A percentile compares a stretch with the other conserved stretches of the same genome.
Conservation (phyloP, 2,888 invertebrate species). For the Parascotia fuliginaria region DNA sequence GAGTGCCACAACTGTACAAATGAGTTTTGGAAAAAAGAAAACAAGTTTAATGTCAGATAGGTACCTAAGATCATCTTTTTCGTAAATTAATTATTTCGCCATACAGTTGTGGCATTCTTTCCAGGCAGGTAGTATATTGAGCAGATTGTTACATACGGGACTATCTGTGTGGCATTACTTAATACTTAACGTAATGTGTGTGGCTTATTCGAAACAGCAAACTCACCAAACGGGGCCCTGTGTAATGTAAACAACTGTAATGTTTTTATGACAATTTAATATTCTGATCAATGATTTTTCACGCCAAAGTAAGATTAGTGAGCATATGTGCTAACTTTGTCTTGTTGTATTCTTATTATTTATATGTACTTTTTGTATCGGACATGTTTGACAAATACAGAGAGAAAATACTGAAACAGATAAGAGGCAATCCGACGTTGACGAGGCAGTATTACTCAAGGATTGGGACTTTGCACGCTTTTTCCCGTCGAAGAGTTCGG, state of each 20-base stretch:
- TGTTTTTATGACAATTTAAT: slow-evolving; percentile 24
- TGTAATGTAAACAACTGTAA: slow-evolving; percentile 22
- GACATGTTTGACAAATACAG: slow-evolving; percentile 75
- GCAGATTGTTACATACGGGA: slow-evolving; percentile 27
- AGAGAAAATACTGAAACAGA: slow-evolving; percentile 72
- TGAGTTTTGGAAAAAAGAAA: too few relatives aligned
- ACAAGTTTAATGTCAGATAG: too few relatives aligned
- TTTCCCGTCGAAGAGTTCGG: slow-evolving; percentile 87
- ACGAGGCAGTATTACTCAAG: slow-evolving; percentile 92
- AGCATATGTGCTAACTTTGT: slow-evolving; percentile 59
- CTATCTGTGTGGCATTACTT: slow-evolving; percentile 34
- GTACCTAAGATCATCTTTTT: too few relatives aligned
- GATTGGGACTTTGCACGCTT: slow-evolving; percentile 96
- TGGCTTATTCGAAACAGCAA: slow-evolving; percentile 35
- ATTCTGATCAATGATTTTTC: slow-evolving; percentile 50
- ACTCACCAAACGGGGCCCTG: slow-evolving; percentile 31
- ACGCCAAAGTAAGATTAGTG: slow-evolving; percentile 84
- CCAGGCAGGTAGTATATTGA: too few relatives aligned
- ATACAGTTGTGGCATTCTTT: too few relatives aligned
- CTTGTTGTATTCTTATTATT: slow-evolving; percentile 61
- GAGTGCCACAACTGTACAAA: too few relatives aligned
- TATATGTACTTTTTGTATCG: slow-evolving; percentile 78
- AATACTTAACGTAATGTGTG: slow-evolving; percentile 34
- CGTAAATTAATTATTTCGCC: too few relatives aligned
- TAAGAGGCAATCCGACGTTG: slow-evolving; percentile 86